Evolutionary conservation across 2,113 vertebrate genomes (phyloP).

Genomic region (Pardalotus punctatus): DNA sequence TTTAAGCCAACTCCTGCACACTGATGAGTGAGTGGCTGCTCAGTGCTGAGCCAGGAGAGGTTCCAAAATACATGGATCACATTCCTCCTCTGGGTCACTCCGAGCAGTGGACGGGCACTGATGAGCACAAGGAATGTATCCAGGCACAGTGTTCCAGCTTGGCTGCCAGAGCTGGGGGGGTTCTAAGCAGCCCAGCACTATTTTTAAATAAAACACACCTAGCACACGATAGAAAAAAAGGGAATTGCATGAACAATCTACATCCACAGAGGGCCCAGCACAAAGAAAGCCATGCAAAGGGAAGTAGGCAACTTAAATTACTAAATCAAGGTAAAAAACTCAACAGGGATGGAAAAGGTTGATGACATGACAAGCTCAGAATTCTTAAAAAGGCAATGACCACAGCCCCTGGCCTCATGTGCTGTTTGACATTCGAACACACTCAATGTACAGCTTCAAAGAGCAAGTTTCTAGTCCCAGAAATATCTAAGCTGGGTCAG

Average conservation of each 20-base stretch:
- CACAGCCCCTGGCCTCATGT: background rate
- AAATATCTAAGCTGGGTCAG: background rate
- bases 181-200: background rate
- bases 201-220: background rate
- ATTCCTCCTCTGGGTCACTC: background rate
- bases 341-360: background rate
- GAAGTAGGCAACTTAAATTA: background rate
- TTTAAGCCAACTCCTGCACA: background rate
- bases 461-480: background rate
- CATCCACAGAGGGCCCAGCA: background rate
- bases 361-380: background rate
- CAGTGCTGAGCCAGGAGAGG: background rate
- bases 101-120: background rate
- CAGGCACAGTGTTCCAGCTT: background rate
- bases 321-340: background rate
- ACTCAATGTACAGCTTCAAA: background rate
- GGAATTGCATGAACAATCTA: background rate
- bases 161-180: background rate
- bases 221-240: background rate
- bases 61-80: background rate
- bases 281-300: background rate
- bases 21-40: rapidly evolving
- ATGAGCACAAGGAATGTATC: background rate
- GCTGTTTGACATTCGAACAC: background rate
- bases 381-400: background rate